Base-by-base conservation (phyloP, 2,113 vertebrate genomes). In the Oplegnathus fasciatus region DNA sequence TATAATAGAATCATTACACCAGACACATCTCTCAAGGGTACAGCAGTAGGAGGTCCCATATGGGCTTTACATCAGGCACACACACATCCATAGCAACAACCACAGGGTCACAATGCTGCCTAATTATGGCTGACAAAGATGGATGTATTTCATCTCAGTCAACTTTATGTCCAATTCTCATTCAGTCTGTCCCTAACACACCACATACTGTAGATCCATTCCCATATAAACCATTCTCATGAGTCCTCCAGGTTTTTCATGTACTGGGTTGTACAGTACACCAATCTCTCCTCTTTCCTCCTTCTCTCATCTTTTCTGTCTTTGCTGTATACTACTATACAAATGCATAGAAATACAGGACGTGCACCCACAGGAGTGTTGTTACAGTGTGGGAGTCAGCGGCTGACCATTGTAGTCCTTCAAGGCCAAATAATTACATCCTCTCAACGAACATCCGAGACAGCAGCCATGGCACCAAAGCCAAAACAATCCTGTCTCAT, bases 21-120 rank as follows among this genome's bases (percentile, higher is more conserved):
- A 87, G 84, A 84, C 87, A 87, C 87, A 88, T 86, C 87, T 92
- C 91, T 93, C 93, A 91, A 92, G 93, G 92, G 91, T 93, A 91
- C 64, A 91, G 73, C 92, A 81, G 88, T 82, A 87, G 92, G 92
- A 74, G 93, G 93, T 91, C 89, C 90, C 92, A 89, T 91, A 89
- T 91, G 89, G 89, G 89, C 85, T 87, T 88, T 90, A 86, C 76
- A 90, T 91, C 84, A 90, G 83, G 34, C 86, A 72, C 87, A 86
- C 83, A 88, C 67, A 78, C 80, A 81, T 82, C 71, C 76, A 77
- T 44, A 79, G 88, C 86, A 86, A 57, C 79, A 90, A 86, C 84
- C 85, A 81, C 78, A 71, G 88, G 88, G 90, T 89, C 89, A 90
- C 84, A 81, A 32, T 65, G 75, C 80, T 79, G 84, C 84, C 78